Evolutionary conservation across 2,888 invertebrate genomes (phyloP).

Genomic region (Monochamus alternatus): DNA sequence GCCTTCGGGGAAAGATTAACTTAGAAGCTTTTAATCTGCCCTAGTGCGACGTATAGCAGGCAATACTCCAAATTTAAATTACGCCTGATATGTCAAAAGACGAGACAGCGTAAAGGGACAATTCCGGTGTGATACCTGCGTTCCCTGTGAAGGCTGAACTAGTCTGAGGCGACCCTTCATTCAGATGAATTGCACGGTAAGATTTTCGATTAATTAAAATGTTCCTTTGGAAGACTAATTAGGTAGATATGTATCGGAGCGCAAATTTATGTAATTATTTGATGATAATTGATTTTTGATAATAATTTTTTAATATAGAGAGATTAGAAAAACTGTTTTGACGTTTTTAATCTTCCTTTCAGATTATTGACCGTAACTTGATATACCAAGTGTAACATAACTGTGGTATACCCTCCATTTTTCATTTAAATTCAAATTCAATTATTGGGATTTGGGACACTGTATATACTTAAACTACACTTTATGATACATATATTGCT

Average conservation of each 20-base stretch:
- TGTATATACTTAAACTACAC: no score
- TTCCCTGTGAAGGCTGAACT: neutral
- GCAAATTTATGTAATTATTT: neutral
- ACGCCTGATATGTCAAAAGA: conserved; percentile 21
- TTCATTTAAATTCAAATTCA: no score
- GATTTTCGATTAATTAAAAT: conserved; percentile 20
- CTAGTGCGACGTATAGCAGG: neutral
- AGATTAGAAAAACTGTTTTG: no score
- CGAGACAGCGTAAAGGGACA: conserved; percentile 8
- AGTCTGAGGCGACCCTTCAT: conserved; percentile 9
- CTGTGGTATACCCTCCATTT: no score
- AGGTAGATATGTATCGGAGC: neutral
- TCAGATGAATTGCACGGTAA: conserved; percentile 16
- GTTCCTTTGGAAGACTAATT: neutral
- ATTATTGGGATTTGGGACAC: no score
- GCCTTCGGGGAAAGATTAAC: conserved; percentile 13
- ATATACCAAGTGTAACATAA: no score
- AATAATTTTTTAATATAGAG: no score
- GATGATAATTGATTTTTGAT: no score
- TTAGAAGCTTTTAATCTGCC: conserved; percentile 25
- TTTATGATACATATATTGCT: no score
- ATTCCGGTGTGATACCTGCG: conserved; percentile 16
- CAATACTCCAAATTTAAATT: conserved; percentile 28
- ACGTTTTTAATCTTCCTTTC: no score
- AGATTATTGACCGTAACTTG: no score